These are phyloP conservation scores for Holacanthella duospinosa DNA, from an alignment of 2,888 invertebrate genomes.

Conservation along the genomic window DNA sequence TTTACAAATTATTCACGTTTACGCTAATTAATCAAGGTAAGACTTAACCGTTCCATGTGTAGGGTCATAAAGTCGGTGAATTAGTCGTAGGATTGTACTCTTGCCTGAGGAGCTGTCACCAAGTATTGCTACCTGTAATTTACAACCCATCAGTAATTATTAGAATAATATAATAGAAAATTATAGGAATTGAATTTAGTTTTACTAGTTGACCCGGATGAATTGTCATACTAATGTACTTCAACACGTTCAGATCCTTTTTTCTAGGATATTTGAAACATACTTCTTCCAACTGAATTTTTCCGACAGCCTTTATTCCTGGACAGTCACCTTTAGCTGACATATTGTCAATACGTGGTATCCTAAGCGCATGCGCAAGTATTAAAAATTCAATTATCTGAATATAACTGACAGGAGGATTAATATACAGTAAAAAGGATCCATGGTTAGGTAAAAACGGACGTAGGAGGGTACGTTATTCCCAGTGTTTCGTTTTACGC, in stretches of 20 bases:
- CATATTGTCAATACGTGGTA: constrained; percentile 23
- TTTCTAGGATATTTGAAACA: constrained; percentile 21
- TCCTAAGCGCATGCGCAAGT: no score
- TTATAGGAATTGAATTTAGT: no score
- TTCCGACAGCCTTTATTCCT: constrained; percentile 17
- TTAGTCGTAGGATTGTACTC: constrained; percentile 19
- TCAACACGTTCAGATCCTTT: not conserved
- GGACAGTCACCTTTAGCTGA: constrained; percentile 16
- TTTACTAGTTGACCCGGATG: no score
- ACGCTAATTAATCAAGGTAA: not conserved
- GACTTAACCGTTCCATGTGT: constrained; percentile 13
- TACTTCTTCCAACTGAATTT: constrained; percentile 18
- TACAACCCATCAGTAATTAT: no score
- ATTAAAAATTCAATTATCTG: no score
- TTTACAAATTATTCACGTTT: not conserved
- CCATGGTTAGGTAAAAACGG: no score
- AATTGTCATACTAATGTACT: no score
- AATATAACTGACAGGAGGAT: no score
- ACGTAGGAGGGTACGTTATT: no score
- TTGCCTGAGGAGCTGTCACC: constrained; percentile 18
- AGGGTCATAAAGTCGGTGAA: constrained; percentile 21
- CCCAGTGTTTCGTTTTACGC: no score
- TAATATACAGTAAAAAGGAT: no score
- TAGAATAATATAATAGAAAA: no score
- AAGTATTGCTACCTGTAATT: constrained; percentile 11